These are phyloP conservation scores for Drosophila rellima DNA, from an alignment of 2,888 invertebrate genomes.

Conservation along the genomic window DNA sequence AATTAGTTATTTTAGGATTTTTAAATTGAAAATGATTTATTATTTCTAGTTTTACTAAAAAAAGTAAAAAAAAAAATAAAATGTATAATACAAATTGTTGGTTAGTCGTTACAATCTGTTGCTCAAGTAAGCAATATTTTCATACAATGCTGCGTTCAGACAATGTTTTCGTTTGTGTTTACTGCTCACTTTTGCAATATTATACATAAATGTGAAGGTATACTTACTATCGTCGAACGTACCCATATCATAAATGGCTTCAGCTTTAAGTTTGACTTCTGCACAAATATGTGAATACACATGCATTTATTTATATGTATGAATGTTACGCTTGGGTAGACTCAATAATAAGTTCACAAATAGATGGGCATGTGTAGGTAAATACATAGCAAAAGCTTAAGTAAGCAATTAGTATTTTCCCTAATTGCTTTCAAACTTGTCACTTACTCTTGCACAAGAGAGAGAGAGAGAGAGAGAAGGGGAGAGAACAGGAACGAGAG, in stretches of 20 bases:
- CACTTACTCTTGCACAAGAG: constrained; percentile 23
- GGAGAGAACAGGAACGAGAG: too few species aligned
- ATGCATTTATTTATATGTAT: not conserved
- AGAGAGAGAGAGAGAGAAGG: not conserved
- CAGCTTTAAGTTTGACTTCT: constrained; percentile 14
- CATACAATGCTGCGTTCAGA: too few species aligned
- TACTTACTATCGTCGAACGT: constrained; percentile 6
- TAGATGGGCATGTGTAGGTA: constrained; percentile 7
- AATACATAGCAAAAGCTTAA: constrained; percentile 27
- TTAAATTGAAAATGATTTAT: not conserved
- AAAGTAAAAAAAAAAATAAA: too few species aligned
- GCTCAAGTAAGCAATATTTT: not conserved
- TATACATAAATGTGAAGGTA: not conserved
- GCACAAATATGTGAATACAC: not conserved
- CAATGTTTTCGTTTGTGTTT: not conserved
- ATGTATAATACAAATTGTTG: too few species aligned
- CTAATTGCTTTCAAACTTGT: constrained; percentile 59
- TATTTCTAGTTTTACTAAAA: not conserved
- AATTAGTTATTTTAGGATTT: not conserved
- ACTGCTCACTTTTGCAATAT: not conserved
- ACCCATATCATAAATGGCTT: constrained; percentile 16
- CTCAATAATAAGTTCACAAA: constrained; percentile 16
- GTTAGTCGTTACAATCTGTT: not conserved
- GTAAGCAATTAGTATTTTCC: constrained; percentile 59
- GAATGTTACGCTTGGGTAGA: not conserved